phyloP scores from a whole-genome alignment of 1,140 invertebrate genomes.

The Patella vulgata region DNA sequence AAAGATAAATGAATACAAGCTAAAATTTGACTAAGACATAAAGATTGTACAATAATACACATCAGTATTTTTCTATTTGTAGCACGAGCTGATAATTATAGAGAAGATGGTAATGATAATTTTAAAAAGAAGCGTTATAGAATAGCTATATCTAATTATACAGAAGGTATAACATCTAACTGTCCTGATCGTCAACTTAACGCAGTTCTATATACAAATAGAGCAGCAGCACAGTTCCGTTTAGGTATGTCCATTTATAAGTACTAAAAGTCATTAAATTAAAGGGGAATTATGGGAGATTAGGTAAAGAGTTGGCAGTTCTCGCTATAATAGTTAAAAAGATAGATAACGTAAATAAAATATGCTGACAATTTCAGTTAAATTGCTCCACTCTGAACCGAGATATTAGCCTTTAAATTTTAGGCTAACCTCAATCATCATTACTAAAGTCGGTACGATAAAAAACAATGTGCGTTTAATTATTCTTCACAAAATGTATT shows the following conservation, averaged over 20 bases:
- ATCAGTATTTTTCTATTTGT: conserved; percentile 35
- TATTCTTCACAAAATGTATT: too few relatives aligned
- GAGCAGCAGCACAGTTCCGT: conserved; percentile 87
- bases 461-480: too few relatives aligned
- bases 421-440: too few relatives aligned
- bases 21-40: neutral
- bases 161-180: conserved; percentile 79
- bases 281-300: too few relatives aligned
- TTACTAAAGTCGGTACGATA: too few relatives aligned
- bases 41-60: neutral
- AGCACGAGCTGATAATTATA: conserved; percentile 90
- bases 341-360: too few relatives aligned
- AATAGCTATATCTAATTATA: conserved; percentile 86
- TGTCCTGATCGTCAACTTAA: conserved; percentile 80
- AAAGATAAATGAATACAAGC: neutral
- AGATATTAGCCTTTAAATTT: too few relatives aligned
- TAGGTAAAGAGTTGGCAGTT: too few relatives aligned
- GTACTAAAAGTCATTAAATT: conserved; percentile 1
- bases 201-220: conserved; percentile 88
- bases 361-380: too few relatives aligned
- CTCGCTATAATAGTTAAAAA: too few relatives aligned
- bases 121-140: conserved; percentile 96
- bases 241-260: conserved; percentile 80
- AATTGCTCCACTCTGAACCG: too few relatives aligned
- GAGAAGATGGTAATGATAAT: conserved; percentile 96